Evolutionary conservation across 2,888 invertebrate species (phyloP).

Genomic region (Drosophila pegasa): DNA sequence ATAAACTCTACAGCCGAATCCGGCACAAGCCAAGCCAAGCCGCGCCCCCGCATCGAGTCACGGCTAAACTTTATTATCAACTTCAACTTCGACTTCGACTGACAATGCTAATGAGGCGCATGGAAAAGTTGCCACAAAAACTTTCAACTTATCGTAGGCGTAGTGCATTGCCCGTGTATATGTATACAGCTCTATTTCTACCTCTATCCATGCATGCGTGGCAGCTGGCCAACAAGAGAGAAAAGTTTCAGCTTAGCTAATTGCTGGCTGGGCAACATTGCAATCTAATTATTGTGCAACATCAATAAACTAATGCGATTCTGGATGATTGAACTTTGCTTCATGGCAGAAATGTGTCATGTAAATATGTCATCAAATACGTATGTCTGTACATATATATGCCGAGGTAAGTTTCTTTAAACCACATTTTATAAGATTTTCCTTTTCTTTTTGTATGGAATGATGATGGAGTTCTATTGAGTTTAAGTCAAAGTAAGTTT

Average conservation of each 20-base stretch:
- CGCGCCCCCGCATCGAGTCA: conserved; percentile 30
- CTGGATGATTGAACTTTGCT: no score
- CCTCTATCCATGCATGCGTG: conserved; percentile 14
- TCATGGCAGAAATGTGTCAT: no score
- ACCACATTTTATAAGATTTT: no score
- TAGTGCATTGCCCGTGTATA: conserved; percentile 8
- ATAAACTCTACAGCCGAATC: conserved; percentile 37
- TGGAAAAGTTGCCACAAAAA: conserved; percentile 63
- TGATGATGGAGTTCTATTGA: no score
- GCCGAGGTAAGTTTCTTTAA: no score
- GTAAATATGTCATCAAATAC: no score
- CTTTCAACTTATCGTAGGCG: conserved; percentile 45
- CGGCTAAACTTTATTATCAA: conserved; percentile 65
- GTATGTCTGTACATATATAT: no score
- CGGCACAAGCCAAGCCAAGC: conserved; percentile 9
- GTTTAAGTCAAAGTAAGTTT: no score
- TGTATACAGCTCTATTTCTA: not conserved
- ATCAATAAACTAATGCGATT: not conserved
- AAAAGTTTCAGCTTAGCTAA: conserved; percentile 49
- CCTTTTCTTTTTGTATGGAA: no score
- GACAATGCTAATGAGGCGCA: conserved; percentile 74
- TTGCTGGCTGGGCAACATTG: conserved; percentile 15
- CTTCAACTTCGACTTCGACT: conserved; percentile 74
- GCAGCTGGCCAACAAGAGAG: conserved; percentile 12
- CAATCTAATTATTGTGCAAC: not conserved